Conservation (phyloP, 2,113 vertebrate genomes). For the Eulemur macaco region DNA sequence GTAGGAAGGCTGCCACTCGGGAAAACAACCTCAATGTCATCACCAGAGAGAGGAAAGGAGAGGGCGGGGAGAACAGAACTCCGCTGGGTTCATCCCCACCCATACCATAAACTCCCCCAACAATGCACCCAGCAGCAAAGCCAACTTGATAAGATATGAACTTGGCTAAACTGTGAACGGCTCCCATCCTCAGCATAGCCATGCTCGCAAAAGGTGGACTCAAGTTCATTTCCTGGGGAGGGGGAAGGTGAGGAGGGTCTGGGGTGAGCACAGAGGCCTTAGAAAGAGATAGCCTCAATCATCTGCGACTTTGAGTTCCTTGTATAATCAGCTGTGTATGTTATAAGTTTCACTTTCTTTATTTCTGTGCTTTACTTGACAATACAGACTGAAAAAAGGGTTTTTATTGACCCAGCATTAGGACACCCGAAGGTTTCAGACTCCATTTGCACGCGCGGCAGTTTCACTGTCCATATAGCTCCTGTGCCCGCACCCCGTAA, state of each 20-base stretch:
- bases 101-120: not conserved
- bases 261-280: not conserved
- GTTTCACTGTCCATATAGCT: not conserved
- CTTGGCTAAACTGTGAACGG: not conserved
- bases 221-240: not conserved
- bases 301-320: not conserved
- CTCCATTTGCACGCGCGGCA: not conserved
- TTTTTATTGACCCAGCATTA: not conserved
- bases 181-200: not conserved
- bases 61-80: not conserved
- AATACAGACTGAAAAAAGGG: not conserved
- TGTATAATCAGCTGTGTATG: not conserved
- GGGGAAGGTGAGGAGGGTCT: not conserved
- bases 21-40: not conserved
- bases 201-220: not conserved
- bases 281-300: not conserved
- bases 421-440: not conserved
- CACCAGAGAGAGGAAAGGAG: not conserved
- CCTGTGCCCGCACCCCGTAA: not conserved
- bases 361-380: not conserved
- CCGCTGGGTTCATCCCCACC: not conserved
- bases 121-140: too few species aligned
- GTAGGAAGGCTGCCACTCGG: not conserved
- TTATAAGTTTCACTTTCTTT: not conserved
- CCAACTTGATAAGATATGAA: too few species aligned